These are phyloP conservation scores for Rhinogobio ventralis DNA, from an alignment of 2,797 vertebrate genomes.

Conservation along the genomic window DNA sequence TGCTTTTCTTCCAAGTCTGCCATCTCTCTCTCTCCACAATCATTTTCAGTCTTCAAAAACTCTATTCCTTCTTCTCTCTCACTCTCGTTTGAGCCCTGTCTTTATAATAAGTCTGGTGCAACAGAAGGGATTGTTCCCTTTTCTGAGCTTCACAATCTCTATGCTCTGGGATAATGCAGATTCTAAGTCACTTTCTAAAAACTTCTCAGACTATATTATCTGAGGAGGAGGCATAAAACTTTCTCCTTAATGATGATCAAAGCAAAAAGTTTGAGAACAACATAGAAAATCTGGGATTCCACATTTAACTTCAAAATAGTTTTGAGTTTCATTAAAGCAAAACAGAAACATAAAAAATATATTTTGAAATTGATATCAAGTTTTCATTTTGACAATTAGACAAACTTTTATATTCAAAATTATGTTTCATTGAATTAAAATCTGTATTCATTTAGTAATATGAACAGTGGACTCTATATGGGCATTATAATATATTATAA, in stretches of 20 bases:
- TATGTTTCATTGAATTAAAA: not conserved
- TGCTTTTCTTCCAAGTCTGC: slow-evolving; percentile 20
- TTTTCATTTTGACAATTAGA: not conserved
- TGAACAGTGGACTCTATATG: not conserved
- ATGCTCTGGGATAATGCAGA: slow-evolving; percentile 19
- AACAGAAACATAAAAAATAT: not conserved
- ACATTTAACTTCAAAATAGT: not conserved
- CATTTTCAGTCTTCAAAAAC: not conserved
- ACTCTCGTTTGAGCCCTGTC: slow-evolving; percentile 16
- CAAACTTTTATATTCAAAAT: not conserved
- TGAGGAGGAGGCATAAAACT: not conserved
- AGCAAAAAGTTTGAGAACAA: not conserved
- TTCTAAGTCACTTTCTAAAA: slow-evolving; percentile 37
- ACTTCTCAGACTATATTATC: slow-evolving; percentile 12
- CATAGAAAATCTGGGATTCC: not conserved
- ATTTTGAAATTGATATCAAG: not conserved
- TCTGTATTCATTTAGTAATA: not conserved
- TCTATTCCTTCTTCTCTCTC: slow-evolving; percentile 8
- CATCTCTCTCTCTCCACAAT: not conserved
- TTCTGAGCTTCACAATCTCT: slow-evolving; percentile 42
- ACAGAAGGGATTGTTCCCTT: slow-evolving; percentile 47
- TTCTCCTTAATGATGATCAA: not conserved
- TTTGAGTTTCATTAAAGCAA: not conserved
- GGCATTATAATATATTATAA: not conserved
- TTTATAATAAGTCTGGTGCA: slow-evolving; percentile 46